Conservation (phyloP, 2,797 vertebrate species). For the Selene dorsalis region DNA sequence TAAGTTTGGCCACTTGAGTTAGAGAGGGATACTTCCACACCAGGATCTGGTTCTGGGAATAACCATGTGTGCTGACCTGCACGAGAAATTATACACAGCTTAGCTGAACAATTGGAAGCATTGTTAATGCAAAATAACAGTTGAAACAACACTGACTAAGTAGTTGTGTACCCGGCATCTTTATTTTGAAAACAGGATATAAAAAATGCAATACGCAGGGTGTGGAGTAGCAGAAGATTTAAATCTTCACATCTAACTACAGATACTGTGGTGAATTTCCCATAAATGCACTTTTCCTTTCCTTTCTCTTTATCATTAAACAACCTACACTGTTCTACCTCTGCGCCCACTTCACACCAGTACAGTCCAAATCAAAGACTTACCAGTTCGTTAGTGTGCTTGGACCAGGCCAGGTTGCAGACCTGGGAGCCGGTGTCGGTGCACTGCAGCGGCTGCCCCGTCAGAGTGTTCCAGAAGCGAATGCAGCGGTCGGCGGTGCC, state of each 20-base stretch:
- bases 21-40: conserved; percentile 99
- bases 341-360: not conserved
- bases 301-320: not conserved
- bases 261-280: not conserved
- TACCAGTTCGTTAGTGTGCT: conserved; percentile 97
- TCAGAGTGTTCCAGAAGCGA: conserved; percentile 99
- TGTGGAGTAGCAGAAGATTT: not conserved
- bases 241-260: not conserved
- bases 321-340: not conserved
- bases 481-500: conserved; percentile 98
- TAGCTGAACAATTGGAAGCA: not conserved
- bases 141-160: not conserved
- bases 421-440: conserved; percentile 98
- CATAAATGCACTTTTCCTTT: not conserved
- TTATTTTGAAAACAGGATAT: not conserved
- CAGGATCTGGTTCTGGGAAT: conserved; percentile 99
- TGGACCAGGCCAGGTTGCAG: conserved; percentile 99
- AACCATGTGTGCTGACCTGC: conserved; percentile 98
- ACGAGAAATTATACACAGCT: conserved; percentile 5
- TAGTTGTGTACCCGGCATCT: not conserved
- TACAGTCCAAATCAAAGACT: conserved; percentile 56
- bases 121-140: not conserved
- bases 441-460: conserved; percentile 95
- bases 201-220: not conserved
- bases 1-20: conserved; percentile 98